Conservation (phyloP, 2,888 invertebrate genomes). For the Poecilobothrus nobilitatus region DNA sequence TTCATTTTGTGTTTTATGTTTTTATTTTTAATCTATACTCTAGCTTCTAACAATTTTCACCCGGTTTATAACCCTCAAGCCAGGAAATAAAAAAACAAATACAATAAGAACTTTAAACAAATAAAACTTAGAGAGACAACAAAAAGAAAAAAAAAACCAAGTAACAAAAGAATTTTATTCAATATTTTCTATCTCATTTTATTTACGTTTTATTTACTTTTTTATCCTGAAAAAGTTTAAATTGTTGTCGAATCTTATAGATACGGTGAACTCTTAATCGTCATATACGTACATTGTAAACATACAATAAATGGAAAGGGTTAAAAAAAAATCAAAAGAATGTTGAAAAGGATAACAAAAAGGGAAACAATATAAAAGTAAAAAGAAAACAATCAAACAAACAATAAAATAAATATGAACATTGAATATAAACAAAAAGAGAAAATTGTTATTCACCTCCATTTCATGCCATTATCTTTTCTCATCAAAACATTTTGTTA, state of each 20-base stretch:
- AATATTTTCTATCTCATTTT: background rate
- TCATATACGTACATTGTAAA: background rate
- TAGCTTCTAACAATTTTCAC: too few species aligned
- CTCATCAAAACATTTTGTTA: background rate
- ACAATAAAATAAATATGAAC: background rate
- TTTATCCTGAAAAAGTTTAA: slow-evolving; percentile 1
- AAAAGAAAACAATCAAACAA: background rate
- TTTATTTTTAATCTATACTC: too few species aligned
- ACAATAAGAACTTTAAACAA: too few species aligned
- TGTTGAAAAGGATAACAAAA: background rate
- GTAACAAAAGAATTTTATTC: too few species aligned
- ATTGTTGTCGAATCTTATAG: background rate
- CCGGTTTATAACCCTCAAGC: too few species aligned
- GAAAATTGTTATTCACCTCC: too few species aligned
- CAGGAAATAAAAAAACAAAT: too few species aligned
- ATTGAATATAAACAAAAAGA: background rate
- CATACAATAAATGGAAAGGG: background rate
- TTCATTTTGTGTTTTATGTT: too few species aligned
- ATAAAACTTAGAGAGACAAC: too few species aligned
- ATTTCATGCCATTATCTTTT: background rate
- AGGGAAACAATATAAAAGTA: background rate
- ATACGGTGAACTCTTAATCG: background rate
- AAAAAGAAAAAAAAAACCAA: too few species aligned
- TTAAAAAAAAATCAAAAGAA: background rate
- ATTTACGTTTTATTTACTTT: background rate